A percentile compares a stretch with the other conserved stretches of the same genome.
Evolutionary conservation across 2,888 invertebrate species (phyloP).

Genomic region (Meiosimyza decipiens): DNA sequence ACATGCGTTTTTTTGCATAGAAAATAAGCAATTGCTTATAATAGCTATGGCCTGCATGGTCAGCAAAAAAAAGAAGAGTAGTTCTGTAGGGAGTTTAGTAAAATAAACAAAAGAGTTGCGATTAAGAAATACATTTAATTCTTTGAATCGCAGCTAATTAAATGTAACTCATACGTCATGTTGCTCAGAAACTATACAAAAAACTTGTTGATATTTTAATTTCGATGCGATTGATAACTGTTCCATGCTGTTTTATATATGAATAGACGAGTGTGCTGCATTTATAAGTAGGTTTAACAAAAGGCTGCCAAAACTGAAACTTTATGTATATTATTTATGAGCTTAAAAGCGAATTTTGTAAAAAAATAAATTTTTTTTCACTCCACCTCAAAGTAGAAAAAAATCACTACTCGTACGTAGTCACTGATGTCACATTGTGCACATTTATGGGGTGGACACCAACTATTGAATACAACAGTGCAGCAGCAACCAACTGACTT

Average conservation of each 20-base stretch:
- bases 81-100: background rate
- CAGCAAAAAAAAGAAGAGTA: background rate
- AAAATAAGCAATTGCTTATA: slow-evolving; percentile 27
- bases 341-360: too few relatives aligned
- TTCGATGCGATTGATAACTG: too few relatives aligned
- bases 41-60: slow-evolving; percentile 7
- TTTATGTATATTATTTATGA: background rate
- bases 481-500: too few relatives aligned
- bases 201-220: too few relatives aligned
- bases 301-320: background rate
- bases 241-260: too few relatives aligned
- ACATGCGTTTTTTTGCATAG: background rate
- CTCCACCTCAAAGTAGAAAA: too few relatives aligned
- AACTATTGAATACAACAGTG: slow-evolving; percentile 15
- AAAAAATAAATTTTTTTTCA: too few relatives aligned
- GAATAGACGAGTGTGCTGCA: too few relatives aligned
- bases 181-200: too few relatives aligned
- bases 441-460: slow-evolving; percentile 18
- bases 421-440: slow-evolving; percentile 9
- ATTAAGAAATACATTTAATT: background rate
- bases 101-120: background rate
- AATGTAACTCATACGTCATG: too few relatives aligned
- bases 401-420: background rate
- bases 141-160: too few relatives aligned
- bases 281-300: too few relatives aligned